These are phyloP conservation scores for Nycticorax nycticorax DNA, from an alignment of 2,113 vertebrate genomes.

Conservation along the genomic window DNA sequence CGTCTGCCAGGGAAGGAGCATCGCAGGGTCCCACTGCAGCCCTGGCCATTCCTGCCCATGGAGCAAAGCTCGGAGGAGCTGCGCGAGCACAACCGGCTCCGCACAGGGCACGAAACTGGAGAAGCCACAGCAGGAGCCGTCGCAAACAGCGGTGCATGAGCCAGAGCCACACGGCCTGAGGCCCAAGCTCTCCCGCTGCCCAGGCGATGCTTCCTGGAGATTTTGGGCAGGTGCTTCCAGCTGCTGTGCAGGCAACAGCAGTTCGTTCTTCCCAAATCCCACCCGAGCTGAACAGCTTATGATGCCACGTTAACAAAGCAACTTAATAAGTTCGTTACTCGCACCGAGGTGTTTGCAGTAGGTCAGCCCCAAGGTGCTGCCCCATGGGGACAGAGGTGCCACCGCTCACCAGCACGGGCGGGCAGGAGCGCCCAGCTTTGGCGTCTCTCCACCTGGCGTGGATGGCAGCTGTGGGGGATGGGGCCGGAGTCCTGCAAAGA, in stretches of 20 bases:
- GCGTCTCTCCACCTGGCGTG: fast-evolving
- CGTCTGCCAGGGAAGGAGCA: neutral
- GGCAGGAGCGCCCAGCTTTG: fast-evolving
- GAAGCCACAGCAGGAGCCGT: neutral
- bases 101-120: neutral
- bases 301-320: fast-evolving
- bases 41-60: fast-evolving
- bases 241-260: neutral
- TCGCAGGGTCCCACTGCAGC: fast-evolving
- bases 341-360: fast-evolving
- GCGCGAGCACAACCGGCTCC: neutral
- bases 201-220: neutral
- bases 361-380: neutral
- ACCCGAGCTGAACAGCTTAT: neutral
- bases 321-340: neutral
- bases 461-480: fast-evolving
- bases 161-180: fast-evolving
- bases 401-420: neutral
- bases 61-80: neutral
- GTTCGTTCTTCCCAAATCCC: neutral
- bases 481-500: neutral
- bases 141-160: fast-evolving
- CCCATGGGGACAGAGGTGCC: neutral
- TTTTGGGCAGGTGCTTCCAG: neutral
- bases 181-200: neutral